These are phyloP conservation scores for Cebus imitator DNA, from an alignment of 2,113 vertebrate species.

Conservation along the genomic window DNA sequence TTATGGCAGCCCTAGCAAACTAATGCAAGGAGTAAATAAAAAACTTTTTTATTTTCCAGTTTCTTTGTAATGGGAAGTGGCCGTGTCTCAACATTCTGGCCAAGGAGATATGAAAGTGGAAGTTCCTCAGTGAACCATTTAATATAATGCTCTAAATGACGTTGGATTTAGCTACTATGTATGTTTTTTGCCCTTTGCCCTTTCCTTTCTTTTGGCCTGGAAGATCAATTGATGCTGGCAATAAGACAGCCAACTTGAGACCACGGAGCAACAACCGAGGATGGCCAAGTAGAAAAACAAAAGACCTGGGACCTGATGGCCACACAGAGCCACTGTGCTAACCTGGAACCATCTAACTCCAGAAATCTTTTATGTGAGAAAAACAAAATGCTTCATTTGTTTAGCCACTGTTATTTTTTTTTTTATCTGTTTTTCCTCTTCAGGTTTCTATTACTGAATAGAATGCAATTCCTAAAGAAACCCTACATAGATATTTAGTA, in stretches of 20 bases:
- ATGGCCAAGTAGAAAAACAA: neutral
- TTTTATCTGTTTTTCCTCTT: too few relatives aligned
- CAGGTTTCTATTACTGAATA: neutral
- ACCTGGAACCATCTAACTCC: neutral
- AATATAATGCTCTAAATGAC: neutral
- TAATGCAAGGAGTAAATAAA: neutral
- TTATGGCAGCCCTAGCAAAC: neutral
- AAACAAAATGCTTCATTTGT: neutral
- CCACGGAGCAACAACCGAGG: neutral
- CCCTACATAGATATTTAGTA: neutral
- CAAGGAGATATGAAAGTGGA: neutral
- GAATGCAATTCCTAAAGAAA: constrained; percentile 7
- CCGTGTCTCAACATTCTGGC: neutral
- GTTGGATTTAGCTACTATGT: neutral
- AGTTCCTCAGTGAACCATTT: neutral
- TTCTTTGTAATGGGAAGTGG: neutral
- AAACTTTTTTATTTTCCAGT: neutral
- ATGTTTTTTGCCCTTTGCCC: neutral
- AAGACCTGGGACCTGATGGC: neutral
- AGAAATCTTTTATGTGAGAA: neutral
- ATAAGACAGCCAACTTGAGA: neutral
- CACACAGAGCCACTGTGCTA: neutral
- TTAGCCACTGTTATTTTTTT: neutral
- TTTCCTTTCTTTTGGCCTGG: neutral
- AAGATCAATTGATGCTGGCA: neutral